Base-by-base conservation (phyloP, 2,797 vertebrate genomes). In the Amblyraja radiata region DNA sequence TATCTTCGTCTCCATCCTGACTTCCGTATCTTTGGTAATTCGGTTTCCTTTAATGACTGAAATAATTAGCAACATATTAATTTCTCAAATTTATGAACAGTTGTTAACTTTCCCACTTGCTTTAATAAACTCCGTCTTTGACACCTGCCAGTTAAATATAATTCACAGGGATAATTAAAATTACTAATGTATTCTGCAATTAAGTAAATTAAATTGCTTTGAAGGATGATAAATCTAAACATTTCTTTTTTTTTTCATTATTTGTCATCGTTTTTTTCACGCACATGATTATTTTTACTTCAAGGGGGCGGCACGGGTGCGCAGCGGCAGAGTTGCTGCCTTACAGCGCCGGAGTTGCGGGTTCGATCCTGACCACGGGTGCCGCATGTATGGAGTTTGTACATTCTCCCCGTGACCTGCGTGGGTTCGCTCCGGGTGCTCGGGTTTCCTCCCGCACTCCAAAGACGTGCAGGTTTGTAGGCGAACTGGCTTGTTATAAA, bases 121-220 rank as follows among this genome's bases (percentile, higher is more conserved):
- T 71, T 91, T 91, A 73, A 73, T 91, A 91, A 73, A 91, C 36
- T 76, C 74, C 39, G 76, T 11, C 36, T 23, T 23, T 92, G 39
- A 74, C 90, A 92, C 90, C 90, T 92, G 90, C 36, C 68, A 74
- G 71, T 76, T 92, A 76, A 68, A 46, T 76, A 6, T 74, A 54
- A 76, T 76, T 92, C 23, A 39, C 21, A n/a, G 25, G 23, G 90
- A 92, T 92, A 92, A 92, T 92, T 92, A 92, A 76, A 74, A 74
- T 74, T 92, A 92, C 90, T 92, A 74, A 73, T 92, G 90, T n/a
- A 76, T 92, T 92, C 71, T 54, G 90, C 73, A 92, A 92, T 92
- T 92, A 92, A 92, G 90, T 74, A 74, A 92, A 92, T 92, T 46
- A 92, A 92, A 76, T 92, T 54, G 71, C 71, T 25, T 76, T 76